These are phyloP conservation scores for Chelonoidis abingdonii DNA, from an alignment of 2,113 vertebrate genomes.

Conservation along the genomic window DNA sequence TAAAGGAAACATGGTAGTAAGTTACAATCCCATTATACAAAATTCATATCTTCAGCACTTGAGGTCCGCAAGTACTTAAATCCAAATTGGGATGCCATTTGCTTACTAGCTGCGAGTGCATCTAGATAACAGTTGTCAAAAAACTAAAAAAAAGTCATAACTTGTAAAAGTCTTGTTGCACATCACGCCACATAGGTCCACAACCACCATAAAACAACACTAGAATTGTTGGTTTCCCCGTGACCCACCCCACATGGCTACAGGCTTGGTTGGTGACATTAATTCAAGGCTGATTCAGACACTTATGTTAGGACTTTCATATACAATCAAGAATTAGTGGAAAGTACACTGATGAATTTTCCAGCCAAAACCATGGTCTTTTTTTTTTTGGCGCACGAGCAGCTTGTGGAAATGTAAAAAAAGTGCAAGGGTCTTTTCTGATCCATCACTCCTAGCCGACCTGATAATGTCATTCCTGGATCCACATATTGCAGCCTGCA, in stretches of 20 bases:
- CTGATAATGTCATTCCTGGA: background rate
- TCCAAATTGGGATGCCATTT: background rate
- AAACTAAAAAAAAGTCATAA: no score
- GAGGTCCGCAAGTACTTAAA: background rate
- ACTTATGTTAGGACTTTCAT: background rate
- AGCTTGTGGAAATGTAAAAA: background rate
- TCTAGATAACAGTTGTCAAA: no score
- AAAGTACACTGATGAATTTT: background rate
- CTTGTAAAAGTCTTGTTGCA: no score
- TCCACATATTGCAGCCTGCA: background rate
- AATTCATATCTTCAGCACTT: background rate
- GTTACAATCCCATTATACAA: fast-evolving
- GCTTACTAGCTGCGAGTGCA: no score
- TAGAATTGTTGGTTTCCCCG: background rate
- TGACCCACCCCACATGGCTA: background rate
- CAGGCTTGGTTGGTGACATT: background rate
- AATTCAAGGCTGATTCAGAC: no score
- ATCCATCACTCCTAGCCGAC: background rate
- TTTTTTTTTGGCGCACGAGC: background rate
- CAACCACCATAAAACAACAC: background rate
- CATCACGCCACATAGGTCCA: background rate
- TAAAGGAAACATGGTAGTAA: background rate
- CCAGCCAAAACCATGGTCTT: background rate
- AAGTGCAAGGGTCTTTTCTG: background rate
- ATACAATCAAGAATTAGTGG: background rate